Base-by-base conservation (phyloP, 2,113 vertebrate species). In the Parotia lawesii region DNA sequence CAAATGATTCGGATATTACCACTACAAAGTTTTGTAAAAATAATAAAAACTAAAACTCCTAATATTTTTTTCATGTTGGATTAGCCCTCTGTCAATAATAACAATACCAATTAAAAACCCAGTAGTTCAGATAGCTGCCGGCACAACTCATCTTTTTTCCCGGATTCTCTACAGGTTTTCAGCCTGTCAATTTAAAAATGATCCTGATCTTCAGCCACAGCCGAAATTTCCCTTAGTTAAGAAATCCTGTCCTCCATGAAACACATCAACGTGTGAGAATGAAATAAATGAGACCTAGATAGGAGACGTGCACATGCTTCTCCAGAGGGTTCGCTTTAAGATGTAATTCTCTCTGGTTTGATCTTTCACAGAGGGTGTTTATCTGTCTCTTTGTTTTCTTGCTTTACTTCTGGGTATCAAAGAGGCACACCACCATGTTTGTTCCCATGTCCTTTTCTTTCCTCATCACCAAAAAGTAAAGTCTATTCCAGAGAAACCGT, bases 261-360 rank as follows among this genome's bases (percentile, higher is more conserved):
- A 10, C 8, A 50, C 20, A 62, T 21, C 3, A 37, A 8, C 0
- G 0, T 44, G 6, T 25, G 6, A 85, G 45, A 87, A 48, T 3
- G 1, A 85, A 78, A 48, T 56, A 78, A 75, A 85, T 29, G n/a
- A 82, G 44, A 67, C 22, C 74, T 72, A 44, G 67, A 47, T 19
- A 72, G 15, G 38, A 58, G 4, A 71, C 44, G n/a, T 79, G 25
- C 7, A 44, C 19, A 10, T 19, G 2, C 2, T 57, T 72, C 45
- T 85, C 15, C 29, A 47, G 51, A 71, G 12, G 3, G 2, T 31
- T 51, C 38, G 2, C 22, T 58, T n/a, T 29, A 65, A 47, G 31
- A 45, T 35, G 9, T 8, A 65, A 45, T 86, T 53, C 10, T 16
- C 88, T 42, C 33, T 54, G 23, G 10, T 85, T 48, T 85, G 48